Base-by-base conservation (phyloP, 2,888 invertebrate genomes). In the Tuberolachnus salignus region DNA sequence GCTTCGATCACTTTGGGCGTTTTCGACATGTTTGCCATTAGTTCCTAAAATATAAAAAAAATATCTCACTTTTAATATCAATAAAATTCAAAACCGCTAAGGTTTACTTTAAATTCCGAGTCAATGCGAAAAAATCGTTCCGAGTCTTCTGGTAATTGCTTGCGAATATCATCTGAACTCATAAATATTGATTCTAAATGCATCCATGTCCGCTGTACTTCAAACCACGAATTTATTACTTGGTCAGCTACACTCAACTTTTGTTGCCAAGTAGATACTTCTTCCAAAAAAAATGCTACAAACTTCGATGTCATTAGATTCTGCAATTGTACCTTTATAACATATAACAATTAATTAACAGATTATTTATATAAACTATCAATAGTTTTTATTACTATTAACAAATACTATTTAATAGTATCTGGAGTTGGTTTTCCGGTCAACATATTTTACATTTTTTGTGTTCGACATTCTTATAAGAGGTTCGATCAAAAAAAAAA, bases 181-280 rank as follows among this genome's bases (percentile, higher is more conserved):
- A 97, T 97, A 85, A 98, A 98, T 85, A 98, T 98, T 83, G 96
- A 96, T 87, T 98, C 97, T 81, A 98, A 89, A 87, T 98, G 96
- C 84, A 94, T 94, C 98, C 98, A 98, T 34, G 97, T 97, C 80
- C 97, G 88, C 87, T 98, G 98, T 42, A 98, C 97, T 87, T 97
- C 97, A 87, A 97, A 95, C 94, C 95, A 95, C 9, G 93, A 88
- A 0, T 93, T 92, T 73, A 94, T 94, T 11, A 94, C 97, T 88
- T 96, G 95, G 87, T 98, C 98, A 51, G 97, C 97, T 82, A 94
- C 90, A 81, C 94, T 93, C 21, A 98, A 87, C 84, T 95, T 95
- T 84, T 92, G 92, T 86, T 97, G 97, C 98, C 98, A 98, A 67
- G 89, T 87, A 0, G 97, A 96, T 0, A 98, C 97, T 87, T 97